A percentile compares a stretch with the other conserved stretches of the same genome.
Evolutionary conservation across 2,797 vertebrate species (phyloP).

Genomic region (Cossypha caffra): DNA sequence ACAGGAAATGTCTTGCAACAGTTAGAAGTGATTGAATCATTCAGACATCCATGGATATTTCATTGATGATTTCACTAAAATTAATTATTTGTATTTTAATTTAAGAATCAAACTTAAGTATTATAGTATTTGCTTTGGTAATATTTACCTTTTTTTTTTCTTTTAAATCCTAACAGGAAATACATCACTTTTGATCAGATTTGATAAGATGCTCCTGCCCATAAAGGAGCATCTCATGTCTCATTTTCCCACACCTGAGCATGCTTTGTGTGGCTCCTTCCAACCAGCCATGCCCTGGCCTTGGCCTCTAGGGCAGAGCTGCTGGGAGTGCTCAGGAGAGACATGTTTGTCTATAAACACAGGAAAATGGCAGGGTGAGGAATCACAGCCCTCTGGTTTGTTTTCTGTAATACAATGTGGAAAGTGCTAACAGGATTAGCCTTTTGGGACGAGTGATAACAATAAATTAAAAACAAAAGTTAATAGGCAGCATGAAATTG

Average conservation of each 20-base stretch:
- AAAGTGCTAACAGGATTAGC: slow-evolving; percentile 62
- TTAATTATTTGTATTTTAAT: not conserved
- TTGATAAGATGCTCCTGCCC: not conserved
- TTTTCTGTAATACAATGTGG: slow-evolving; percentile 55
- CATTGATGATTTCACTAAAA: not conserved
- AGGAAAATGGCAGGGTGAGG: not conserved
- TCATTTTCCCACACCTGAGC: not conserved
- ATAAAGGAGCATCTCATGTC: not conserved
- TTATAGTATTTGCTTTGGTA: not conserved
- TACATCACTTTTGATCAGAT: not conserved
- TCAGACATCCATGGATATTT: not conserved
- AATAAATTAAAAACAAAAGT: slow-evolving; percentile 67
- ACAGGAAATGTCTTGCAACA: not conserved
- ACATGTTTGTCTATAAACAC: not conserved
- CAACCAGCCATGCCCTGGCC: not conserved
- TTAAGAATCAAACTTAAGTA: not conserved
- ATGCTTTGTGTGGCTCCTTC: not conserved
- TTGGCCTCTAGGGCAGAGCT: not conserved
- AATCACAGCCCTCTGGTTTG: slow-evolving; percentile 14
- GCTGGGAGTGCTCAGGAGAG: not conserved
- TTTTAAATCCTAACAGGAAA: not conserved
- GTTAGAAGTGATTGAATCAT: not conserved
- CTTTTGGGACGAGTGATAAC: slow-evolving; percentile 71
- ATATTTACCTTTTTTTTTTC: not conserved
- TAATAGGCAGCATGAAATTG: slow-evolving; percentile 60